These are phyloP conservation scores for Diglossa brunneiventris DNA, from an alignment of 2,113 vertebrate genomes.

Conservation along the genomic window DNA sequence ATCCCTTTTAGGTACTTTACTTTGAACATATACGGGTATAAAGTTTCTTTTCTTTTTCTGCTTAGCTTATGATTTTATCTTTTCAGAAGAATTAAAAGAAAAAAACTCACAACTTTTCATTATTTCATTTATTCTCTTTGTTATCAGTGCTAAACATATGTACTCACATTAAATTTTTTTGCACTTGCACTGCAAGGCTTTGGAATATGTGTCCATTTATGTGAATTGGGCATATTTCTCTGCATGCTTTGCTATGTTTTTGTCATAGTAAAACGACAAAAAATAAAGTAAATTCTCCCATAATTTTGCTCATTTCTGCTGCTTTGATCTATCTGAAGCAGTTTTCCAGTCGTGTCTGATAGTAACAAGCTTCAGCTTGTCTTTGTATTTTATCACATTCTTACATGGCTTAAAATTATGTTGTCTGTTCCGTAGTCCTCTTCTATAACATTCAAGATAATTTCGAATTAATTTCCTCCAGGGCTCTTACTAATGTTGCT, in stretches of 20 bases:
- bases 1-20: background rate
- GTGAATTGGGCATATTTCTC: background rate
- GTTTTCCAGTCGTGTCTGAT: background rate
- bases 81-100: background rate
- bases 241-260: background rate
- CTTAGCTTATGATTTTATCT: background rate
- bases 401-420: background rate
- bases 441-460: background rate
- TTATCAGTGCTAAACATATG: background rate
- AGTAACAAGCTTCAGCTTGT: background rate
- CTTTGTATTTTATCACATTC: background rate
- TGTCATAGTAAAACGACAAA: no score
- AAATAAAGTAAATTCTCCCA: background rate
- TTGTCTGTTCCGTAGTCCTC: background rate
- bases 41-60: background rate
- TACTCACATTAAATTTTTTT: background rate
- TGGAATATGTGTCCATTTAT: background rate
- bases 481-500: background rate
- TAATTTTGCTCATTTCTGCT: background rate
- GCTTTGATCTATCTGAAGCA: background rate
- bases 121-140: background rate
- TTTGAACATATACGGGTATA: background rate
- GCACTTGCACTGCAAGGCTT: background rate
- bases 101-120: background rate
- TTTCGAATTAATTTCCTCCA: background rate